Evolutionary conservation across 2,888 invertebrate genomes (phyloP).

Genomic region (Odontothrips loti): DNA sequence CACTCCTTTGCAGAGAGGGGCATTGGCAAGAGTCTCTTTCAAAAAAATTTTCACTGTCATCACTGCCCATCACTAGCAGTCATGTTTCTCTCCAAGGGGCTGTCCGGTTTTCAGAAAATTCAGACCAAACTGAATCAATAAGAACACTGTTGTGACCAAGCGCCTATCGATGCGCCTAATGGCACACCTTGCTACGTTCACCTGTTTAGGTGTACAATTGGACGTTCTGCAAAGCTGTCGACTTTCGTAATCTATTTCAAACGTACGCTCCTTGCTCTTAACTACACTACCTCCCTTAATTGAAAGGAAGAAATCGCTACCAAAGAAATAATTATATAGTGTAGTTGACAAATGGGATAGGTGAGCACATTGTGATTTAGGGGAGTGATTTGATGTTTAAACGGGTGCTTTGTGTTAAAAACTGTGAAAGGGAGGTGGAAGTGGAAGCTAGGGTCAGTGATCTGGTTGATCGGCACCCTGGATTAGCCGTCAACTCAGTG

Average conservation of each 20-base stretch:
- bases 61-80: not conserved
- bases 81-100: not conserved
- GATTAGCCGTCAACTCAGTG: not conserved
- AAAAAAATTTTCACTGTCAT: not conserved
- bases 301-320: not conserved
- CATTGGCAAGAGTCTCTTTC: not conserved
- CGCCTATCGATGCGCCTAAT: too few relatives aligned
- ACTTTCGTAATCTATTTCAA: not conserved
- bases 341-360: not conserved
- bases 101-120: not conserved
- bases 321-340: constrained; percentile 8
- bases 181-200: too few relatives aligned
- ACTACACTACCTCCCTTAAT: constrained; percentile 5
- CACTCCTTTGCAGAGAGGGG: not conserved
- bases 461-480: not conserved
- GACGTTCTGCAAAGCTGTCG: too few relatives aligned
- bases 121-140: not conserved
- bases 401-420: constrained; percentile 18
- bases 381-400: not conserved
- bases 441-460: not conserved
- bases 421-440: not conserved
- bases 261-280: not conserved
- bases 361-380: constrained; percentile 21
- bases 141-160: not conserved
- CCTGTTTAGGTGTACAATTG: too few relatives aligned